Conservation (phyloP, 1,140 invertebrate genomes). For the Helicorthomorpha holstii region DNA sequence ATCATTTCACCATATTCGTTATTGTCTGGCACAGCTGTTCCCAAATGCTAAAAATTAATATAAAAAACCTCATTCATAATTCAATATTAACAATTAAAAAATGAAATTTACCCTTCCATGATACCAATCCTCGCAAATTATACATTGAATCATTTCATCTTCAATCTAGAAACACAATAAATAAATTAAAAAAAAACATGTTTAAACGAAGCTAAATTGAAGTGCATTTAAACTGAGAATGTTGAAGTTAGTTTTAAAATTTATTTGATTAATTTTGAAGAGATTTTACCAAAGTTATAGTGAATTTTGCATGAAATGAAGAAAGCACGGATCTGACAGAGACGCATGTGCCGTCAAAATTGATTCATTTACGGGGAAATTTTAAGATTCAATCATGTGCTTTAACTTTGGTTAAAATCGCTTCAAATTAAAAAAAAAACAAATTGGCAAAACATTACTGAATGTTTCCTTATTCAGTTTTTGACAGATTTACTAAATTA, state of each 20-base stretch:
- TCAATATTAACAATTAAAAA: background rate
- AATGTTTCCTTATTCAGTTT: too few species aligned
- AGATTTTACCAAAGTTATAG: too few species aligned
- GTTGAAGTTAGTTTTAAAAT: background rate
- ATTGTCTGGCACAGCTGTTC: conserved; percentile 29
- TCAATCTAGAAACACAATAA: conserved; percentile 25
- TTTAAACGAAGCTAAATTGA: background rate
- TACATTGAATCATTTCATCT: conserved; percentile 93
- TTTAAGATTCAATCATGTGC: too few species aligned
- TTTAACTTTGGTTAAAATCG: too few species aligned
- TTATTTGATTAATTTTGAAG: background rate
- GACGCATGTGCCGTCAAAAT: too few species aligned
- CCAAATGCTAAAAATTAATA: conserved; percentile 40
- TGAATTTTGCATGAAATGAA: too few species aligned
- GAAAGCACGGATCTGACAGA: too few species aligned
- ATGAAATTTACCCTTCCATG: conserved; percentile 43
- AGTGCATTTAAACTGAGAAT: too few species aligned
- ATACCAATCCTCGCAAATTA: conserved; percentile 96
- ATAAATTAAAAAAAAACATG: background rate
- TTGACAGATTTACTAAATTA: too few species aligned
- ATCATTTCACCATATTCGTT: conserved; percentile 54
- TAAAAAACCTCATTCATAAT: background rate
- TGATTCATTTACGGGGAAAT: too few species aligned
- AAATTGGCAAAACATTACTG: too few species aligned
- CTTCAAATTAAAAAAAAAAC: too few species aligned